Conservation (phyloP, 2,888 invertebrate species). For the Andrena bucephala region DNA sequence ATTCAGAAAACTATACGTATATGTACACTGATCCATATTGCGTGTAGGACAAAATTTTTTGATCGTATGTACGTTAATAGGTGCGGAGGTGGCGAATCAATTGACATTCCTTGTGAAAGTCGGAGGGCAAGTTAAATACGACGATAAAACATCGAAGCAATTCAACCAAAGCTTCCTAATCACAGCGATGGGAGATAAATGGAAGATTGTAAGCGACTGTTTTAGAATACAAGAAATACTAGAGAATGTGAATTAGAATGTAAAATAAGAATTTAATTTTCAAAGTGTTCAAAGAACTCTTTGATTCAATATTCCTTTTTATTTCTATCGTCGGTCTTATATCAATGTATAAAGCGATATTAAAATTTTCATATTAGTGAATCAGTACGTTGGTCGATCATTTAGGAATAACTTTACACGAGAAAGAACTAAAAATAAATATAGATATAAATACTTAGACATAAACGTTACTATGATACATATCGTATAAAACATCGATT, state of each 20-base stretch:
- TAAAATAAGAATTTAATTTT: constrained; percentile 30
- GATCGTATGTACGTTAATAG: constrained; percentile 81
- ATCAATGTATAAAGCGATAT: constrained; percentile 84
- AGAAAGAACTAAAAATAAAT: constrained; percentile 83
- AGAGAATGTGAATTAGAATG: constrained; percentile 63
- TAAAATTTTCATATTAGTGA: constrained; percentile 81
- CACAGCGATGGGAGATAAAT: constrained; percentile 94
- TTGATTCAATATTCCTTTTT: constrained; percentile 76
- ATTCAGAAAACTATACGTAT: not conserved
- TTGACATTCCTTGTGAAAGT: constrained; percentile 93
- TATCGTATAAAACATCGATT: constrained; percentile 81
- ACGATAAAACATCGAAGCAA: constrained; percentile 87
- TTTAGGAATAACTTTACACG: constrained; percentile 79
- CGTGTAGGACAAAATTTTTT: not conserved
- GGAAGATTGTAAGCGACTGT: constrained; percentile 97
- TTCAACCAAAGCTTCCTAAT: constrained; percentile 95
- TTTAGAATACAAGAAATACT: constrained; percentile 90
- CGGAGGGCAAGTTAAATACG: constrained; percentile 93
- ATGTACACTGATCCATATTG: not conserved
- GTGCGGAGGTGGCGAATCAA: constrained; percentile 91
- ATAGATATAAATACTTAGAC: constrained; percentile 83
- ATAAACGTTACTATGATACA: constrained; percentile 84
- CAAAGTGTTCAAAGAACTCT: constrained; percentile 23
- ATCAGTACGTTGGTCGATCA: constrained; percentile 83
- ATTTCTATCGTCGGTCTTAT: constrained; percentile 82